phyloP scores from a whole-genome alignment of 2,113 vertebrate species.

The Gallinago media region DNA sequence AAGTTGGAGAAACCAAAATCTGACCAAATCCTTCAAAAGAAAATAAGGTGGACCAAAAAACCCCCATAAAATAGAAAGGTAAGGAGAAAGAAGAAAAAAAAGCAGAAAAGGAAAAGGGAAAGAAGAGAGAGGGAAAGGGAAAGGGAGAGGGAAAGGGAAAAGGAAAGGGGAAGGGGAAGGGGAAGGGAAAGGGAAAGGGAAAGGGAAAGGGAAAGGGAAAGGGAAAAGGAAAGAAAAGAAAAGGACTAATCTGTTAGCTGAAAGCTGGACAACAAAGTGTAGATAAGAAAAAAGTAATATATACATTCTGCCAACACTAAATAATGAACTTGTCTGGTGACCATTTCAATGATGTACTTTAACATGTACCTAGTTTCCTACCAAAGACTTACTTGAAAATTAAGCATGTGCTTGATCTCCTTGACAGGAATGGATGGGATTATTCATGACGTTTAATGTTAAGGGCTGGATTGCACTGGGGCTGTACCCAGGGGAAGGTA shows the following conservation, averaged over 20 bases:
- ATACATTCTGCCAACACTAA: neutral
- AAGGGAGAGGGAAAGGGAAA: no score
- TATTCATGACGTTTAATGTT: neutral
- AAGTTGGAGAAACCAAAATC: conserved; percentile 3
- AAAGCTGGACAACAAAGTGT: neutral
- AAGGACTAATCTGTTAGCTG: neutral
- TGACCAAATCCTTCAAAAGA: neutral
- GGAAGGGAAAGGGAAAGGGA: neutral
- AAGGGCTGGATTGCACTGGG: neutral
- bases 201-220: neutral
- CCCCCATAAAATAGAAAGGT: neutral
- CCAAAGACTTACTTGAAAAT: neutral
- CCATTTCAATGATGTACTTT: neutral
- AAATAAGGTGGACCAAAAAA: neutral
- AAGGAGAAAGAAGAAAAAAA: neutral
- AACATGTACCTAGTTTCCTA: neutral
- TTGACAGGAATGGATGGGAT: neutral
- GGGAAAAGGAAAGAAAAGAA: no score
- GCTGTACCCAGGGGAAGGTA: fast-evolving
- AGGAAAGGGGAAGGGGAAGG: no score
- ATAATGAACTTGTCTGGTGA: neutral
- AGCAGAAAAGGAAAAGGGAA: neutral
- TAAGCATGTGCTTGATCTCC: neutral
- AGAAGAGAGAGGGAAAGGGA: no score
- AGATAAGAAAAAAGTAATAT: no score